A percentile compares a stretch with the other conserved stretches of the same genome.
Evolutionary conservation across 2,797 vertebrate genomes (phyloP).

Genomic region (Zenarchopterus dispar): DNA sequence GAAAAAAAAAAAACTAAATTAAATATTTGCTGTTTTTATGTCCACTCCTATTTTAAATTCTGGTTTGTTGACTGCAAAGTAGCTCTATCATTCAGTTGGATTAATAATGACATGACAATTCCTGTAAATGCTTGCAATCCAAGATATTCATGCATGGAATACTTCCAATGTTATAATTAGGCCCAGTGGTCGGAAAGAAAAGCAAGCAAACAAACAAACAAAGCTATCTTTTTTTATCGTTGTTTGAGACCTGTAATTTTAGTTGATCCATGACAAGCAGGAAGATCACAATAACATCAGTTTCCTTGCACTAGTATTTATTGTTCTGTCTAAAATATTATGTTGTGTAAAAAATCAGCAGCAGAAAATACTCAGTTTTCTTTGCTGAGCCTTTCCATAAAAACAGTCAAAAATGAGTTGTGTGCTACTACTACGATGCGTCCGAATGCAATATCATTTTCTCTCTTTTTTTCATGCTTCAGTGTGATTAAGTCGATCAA

Average conservation of each 20-base stretch:
- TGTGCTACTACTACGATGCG: not conserved
- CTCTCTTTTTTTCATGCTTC: not conserved
- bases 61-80: slow-evolving; percentile 17
- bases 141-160: slow-evolving; percentile 38
- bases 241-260: not conserved
- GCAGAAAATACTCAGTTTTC: too few species aligned
- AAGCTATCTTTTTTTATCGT: slow-evolving; percentile 2
- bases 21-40: too few species aligned
- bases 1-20: too few species aligned
- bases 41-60: too few species aligned
- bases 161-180: slow-evolving; percentile 16
- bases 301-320: not conserved
- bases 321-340: not conserved
- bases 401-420: not conserved
- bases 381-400: not conserved
- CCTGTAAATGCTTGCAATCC: slow-evolving; percentile 6
- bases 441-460: not conserved
- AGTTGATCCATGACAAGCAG: not conserved
- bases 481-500: not conserved
- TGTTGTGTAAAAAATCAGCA: too few species aligned
- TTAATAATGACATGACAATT: slow-evolving; percentile 5
- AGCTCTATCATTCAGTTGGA: slow-evolving; percentile 7
- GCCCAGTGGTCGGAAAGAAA: not conserved
- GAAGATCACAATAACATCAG: not conserved
- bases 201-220: not conserved